Base-by-base conservation (phyloP, 2,888 invertebrate species). In the Ochropacha duplaris region DNA sequence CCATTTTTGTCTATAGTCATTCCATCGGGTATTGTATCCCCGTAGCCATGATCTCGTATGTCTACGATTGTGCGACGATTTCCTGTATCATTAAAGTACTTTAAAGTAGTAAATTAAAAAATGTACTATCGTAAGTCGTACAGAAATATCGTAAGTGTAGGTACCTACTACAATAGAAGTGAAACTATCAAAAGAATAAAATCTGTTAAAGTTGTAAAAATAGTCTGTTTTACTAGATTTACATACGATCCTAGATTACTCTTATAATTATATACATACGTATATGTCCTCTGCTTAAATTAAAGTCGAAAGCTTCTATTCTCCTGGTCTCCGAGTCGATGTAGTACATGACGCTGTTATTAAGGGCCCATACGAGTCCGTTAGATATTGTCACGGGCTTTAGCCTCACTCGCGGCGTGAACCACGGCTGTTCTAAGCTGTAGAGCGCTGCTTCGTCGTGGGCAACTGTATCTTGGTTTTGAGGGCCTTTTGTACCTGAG, bases 1-100 rank as follows among this genome's bases (percentile, higher is more conserved):
- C 95, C 97, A 50, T 95, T 89, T 12, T 86, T 87, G 79, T 97
- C 97, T 26, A 96, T 95, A 0, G 96, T 95, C 96, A 97, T 96
- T 4, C 95, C 95, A 72, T 95, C 95, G 0, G 95, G 95, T 51
- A 93, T 76, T 6, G 94, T 94, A 19, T 83, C 75, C 4, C 68
- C 73, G 55, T 76, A 81, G 0, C 82, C 81, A 44, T 79, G 72
- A 2, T 61, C 57, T 1, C 72, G 54, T 57, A 83, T 71, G 55
- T 83, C 83, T 4, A 81, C 28, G 22, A 83, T 78, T 1, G 79
- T 79, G 50, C 50, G 50, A n/a, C 50, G 50, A 50, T 50, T 50
- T 9, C 12, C 50, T 50, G 50, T 14, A 14, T 14, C 14, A 12
- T 22, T 3, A 49, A 49, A 8, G 3, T 12, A 5, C 5, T 2